phyloP scores from a whole-genome alignment of 2,888 invertebrate species.

The Temnothorax rugatulus region DNA sequence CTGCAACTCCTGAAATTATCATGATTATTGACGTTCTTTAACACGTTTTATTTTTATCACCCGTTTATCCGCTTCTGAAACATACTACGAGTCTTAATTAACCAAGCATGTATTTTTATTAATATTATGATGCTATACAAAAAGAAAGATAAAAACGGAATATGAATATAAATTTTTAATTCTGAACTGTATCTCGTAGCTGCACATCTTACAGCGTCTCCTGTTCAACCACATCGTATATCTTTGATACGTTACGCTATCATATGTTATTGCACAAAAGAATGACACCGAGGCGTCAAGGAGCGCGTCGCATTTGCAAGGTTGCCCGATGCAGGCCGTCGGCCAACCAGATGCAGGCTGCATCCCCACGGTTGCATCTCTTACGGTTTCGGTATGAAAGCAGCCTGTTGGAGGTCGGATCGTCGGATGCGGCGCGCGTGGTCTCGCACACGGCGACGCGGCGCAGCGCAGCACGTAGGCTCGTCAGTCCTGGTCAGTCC shows the following conservation, averaged over 20 bases:
- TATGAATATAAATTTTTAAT: background rate
- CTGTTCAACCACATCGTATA: background rate
- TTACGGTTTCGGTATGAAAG: constrained; percentile 69
- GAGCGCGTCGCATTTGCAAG: background rate
- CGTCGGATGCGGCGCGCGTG: constrained; percentile 55
- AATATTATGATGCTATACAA: background rate
- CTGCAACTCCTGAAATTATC: background rate
- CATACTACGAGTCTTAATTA: background rate
- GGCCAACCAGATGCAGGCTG: constrained; percentile 30
- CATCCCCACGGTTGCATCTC: constrained; percentile 28
- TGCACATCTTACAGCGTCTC: background rate
- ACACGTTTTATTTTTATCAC: background rate
- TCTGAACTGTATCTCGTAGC: background rate
- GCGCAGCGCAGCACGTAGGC: constrained; percentile 54
- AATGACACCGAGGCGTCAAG: background rate
- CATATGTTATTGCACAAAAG: background rate
- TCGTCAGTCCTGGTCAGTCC: constrained; percentile 74
- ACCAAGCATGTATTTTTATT: background rate
- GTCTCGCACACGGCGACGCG: constrained; percentile 63
- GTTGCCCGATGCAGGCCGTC: background rate
- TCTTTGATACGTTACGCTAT: background rate
- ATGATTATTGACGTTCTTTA: background rate
- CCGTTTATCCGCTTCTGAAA: background rate
- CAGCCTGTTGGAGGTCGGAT: constrained; percentile 68
- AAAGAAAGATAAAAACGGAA: background rate